Base-by-base conservation (phyloP, 2,797 vertebrate species). In the Enteromius mattozi region DNA sequence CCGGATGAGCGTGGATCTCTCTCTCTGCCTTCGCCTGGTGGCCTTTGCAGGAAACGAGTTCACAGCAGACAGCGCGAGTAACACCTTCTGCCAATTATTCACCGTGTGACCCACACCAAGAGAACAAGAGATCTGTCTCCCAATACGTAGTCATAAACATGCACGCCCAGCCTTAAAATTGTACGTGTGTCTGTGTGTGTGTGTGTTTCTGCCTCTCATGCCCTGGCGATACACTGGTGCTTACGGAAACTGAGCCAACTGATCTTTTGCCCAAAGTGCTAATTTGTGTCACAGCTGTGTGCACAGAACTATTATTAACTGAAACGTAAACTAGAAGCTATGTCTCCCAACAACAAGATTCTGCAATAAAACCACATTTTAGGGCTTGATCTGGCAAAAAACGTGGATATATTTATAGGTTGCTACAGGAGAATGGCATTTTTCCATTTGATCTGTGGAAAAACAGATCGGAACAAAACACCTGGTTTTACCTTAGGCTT, bases 261-360 rank as follows among this genome's bases (percentile, higher is more conserved):
- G 92, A 94, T 94, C 93, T 92, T 94, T 92, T 83, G 82, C 91
- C 91, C 91, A 94, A 93, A 94, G 92, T 93, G 92, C 93, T 93
- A 89, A 94, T 95, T 94, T 95, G 92, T 95, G 93, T 92, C 93
- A 95, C 92, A 94, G 92, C 88, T 70, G 89, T 89, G 91, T 91
- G 92, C 89, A 86, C 89, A 93, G 92, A 89, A 88, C 93, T 95
- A 90, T 95, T 95, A 96, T 96, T 95, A 96, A 93, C 94, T 91
- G 92, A 92, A 94, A 95, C 89, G 91, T 94, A 94, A 94, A 95
- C 94, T 94, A 92, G 92, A 94, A 95, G 93, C 93, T 94, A 95
- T 94, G 93, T 88, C 90, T 92, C 91, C 93, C 93, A 92, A 93
- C 94, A 92, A 94, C 91, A 91, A 91, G 92, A 93, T 93, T 94